phyloP scores from a whole-genome alignment of 2,888 invertebrate genomes.

The Amiota minor region DNA sequence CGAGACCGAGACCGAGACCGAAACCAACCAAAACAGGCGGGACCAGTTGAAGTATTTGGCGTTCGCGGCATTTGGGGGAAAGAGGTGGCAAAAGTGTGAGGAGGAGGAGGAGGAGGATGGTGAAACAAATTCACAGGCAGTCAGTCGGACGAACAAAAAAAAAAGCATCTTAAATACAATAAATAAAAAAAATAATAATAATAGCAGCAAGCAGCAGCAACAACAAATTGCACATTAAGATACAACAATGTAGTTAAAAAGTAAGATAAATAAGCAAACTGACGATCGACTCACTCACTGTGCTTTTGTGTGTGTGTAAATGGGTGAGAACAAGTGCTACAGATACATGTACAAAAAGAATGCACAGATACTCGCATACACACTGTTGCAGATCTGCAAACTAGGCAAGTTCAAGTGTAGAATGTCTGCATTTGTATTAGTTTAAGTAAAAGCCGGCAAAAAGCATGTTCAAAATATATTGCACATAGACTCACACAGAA shows the following conservation, averaged over 20 bases:
- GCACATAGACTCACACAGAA: conserved; percentile 43
- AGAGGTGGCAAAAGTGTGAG: background rate
- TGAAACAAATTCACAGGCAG: too few species aligned
- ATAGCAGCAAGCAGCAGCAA: conserved; percentile 1
- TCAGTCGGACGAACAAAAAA: conserved; percentile 36
- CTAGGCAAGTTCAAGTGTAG: conserved; percentile 66
- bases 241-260: conserved; percentile 67
- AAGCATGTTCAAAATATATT: too few species aligned
- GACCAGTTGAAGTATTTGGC: background rate
- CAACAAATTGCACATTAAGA: conserved; percentile 60
- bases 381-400: background rate
- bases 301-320: too few species aligned
- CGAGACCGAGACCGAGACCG: background rate
- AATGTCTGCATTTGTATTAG: conserved; percentile 56
- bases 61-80: too few species aligned
- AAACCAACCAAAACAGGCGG: background rate
- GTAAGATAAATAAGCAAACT: conserved; percentile 54
- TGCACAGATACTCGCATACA: conserved; percentile 36
- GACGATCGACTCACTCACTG: conserved; percentile 30
- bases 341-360: conserved; percentile 39
- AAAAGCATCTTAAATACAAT: conserved; percentile 15
- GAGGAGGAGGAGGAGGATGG: conserved; percentile 11
- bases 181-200: background rate
- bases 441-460: too few species aligned
- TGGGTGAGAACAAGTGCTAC: conserved; percentile 47